Base-by-base conservation (phyloP, 2,797 vertebrate genomes). In the Leptoclinus maculatus region DNA sequence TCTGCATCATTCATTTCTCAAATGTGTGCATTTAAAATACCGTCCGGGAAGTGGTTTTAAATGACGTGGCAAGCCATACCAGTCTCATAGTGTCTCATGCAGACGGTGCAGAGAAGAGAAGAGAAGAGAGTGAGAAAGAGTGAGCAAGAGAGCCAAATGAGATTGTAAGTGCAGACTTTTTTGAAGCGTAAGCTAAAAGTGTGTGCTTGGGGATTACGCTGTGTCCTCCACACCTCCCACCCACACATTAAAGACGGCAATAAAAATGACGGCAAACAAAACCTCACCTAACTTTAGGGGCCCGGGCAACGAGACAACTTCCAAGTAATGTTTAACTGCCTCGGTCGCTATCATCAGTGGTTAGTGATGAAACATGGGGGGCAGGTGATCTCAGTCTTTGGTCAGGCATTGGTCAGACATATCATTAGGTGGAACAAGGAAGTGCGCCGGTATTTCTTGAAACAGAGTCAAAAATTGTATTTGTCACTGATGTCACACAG, bases 251-350 rank as follows among this genome's bases (percentile, higher is more conserved):
- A 83, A 85, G 80, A 71, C 16, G 51, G 71, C 74, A 59, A 39
- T 13, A 21, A 88, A 88, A 76, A 88, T 76, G 87, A 87, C 3
- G 38, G 65, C 45, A 75, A 81, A 82, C 68, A 72, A 85, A 83
- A 74, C 60, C 71, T 67, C 43, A 32, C 66, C 63, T 75, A 17
- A 78, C 71, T 83, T 83, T 71, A 77, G 34, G 75, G 56, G 21
- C 49, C 49, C 7, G 5, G 19, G 71, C 75, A 77, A n/a, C 5
- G 49, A 83, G 36, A 69, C 60, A 70, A 43, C 67, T 74, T 74
- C 69, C 7, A 64, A 73, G 71, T 83, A 87, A 91, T 87, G 67
- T 88, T 91, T 89, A 85, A 87, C 88, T 36, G 27, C 29, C 47
- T 66, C 32, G 32, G 67, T 62, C 9, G 38, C 64, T 79, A 80